Evolutionary conservation across 2,797 vertebrate species (phyloP).

Genomic region (Vespertilio murinus): DNA sequence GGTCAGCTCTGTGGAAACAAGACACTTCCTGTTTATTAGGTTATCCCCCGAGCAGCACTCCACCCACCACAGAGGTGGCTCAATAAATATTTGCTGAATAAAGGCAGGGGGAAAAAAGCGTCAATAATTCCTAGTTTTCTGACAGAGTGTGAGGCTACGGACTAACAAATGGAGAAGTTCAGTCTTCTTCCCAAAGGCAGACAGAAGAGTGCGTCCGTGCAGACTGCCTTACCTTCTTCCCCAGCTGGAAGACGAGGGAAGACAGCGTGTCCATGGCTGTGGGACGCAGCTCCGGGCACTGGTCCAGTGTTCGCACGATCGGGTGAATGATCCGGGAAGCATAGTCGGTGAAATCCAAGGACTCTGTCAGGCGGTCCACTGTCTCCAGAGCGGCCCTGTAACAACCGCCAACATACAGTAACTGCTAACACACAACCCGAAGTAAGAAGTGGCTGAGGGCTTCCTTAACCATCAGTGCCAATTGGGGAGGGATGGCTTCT

Average conservation of each 20-base stretch:
- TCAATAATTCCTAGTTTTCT: not conserved
- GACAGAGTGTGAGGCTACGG: not conserved
- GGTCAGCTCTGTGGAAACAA: not conserved
- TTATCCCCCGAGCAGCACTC: not conserved
- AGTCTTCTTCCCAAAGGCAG: not conserved
- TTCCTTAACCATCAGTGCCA: not conserved
- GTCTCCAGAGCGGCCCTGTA: conserved; percentile 95
- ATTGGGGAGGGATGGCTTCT: not conserved
- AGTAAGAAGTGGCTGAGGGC: not conserved
- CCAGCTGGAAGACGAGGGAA: conserved; percentile 96
- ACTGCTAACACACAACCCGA: not conserved
- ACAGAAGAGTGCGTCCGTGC: not conserved
- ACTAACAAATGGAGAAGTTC: not conserved
- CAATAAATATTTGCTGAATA: not conserved
- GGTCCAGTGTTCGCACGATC: conserved; percentile 94
- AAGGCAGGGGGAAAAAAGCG: not conserved
- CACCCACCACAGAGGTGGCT: not conserved
- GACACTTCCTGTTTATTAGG: not conserved
- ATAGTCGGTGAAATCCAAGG: conserved; percentile 98
- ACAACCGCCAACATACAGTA: not conserved
- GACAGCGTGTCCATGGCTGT: conserved; percentile 98
- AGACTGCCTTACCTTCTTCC: conserved; percentile 92
- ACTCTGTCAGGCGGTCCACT: conserved; percentile 95
- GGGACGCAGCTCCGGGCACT: conserved; percentile 93
- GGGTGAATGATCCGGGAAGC: conserved; percentile 98